Evolutionary conservation across 2,797 vertebrate genomes (phyloP).

Genomic region (Poeciliopsis infans): DNA sequence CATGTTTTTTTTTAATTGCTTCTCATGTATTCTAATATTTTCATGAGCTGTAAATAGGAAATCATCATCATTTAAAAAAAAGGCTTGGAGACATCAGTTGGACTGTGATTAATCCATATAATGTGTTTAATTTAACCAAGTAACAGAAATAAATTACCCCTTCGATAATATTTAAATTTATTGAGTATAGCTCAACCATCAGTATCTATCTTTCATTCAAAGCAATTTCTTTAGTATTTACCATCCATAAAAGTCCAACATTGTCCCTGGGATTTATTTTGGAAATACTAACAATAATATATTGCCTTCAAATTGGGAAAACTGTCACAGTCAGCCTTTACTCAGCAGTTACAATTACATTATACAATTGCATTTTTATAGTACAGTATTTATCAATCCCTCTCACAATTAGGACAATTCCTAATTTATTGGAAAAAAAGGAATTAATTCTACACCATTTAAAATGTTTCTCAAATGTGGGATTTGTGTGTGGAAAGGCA

Average conservation of each 20-base stretch:
- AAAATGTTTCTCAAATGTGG: neutral
- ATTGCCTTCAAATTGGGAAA: neutral
- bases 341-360: neutral
- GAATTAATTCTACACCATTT: neutral
- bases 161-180: neutral
- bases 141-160: neutral
- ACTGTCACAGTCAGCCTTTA: neutral
- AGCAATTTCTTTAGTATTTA: neutral
- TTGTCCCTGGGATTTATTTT: neutral
- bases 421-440: neutral
- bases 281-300: neutral
- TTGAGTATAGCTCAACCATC: neutral
- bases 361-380: neutral
- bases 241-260: neutral
- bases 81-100: neutral
- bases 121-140: neutral
- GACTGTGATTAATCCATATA: neutral
- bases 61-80: neutral
- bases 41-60: neutral
- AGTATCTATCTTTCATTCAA: neutral
- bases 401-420: neutral
- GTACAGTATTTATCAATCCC: neutral
- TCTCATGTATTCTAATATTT: neutral
- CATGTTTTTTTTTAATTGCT: neutral
- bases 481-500: neutral